Base-by-base conservation (phyloP, 2,888 invertebrate species). In the Neoascia interrupta region DNA sequence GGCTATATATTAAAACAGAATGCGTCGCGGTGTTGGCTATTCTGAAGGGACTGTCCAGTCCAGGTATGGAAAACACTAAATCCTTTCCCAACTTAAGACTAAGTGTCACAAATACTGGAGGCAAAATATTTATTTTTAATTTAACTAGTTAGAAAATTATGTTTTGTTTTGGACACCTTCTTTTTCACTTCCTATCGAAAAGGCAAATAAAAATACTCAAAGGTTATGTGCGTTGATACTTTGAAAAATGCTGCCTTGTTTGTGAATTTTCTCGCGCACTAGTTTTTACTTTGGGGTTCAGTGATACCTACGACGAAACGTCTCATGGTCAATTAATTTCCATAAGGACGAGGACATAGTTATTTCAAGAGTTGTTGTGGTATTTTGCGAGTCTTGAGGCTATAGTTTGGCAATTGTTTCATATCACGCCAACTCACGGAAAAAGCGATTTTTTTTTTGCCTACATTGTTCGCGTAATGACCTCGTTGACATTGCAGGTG, bases 391-490 rank as follows among this genome's bases (percentile, higher is more conserved):
- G 47, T 61, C 60, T 66, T 73, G 53, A 58, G 58, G 53, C 43
- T 66, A 74, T 61, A 41, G 34, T 47, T 75, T 43, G 51, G 70
- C 49, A 69, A 75, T 75, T 63, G 63, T 69, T 51, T 49, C 63
- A 43, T 69, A 63, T 69, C 75, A 75, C 75, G 75, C 75, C 75
- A 75, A 69, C 75, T 75, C 69, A 56, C 16, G 63, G 75, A 4
- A 47, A 21, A 36, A 66, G 31, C 47, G 49, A 49, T 69, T 45
- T 39, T 49, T 31, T n/a, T n/a, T n/a, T n/a, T n/a, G n/a, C n/a
- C 18, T 61, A 49, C 54, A 75, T 75, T 75, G 63, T 75, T 56
- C 21, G 23, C 63, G 43, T 75, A 69, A 75, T 75, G 75, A 75
- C 75, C 75, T 69, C 61, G 75, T 69, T 75, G 66, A 66, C 66